Evolutionary conservation across 1,140 invertebrate species (phyloP).

Genomic region (Calephelis virginiensis): DNA sequence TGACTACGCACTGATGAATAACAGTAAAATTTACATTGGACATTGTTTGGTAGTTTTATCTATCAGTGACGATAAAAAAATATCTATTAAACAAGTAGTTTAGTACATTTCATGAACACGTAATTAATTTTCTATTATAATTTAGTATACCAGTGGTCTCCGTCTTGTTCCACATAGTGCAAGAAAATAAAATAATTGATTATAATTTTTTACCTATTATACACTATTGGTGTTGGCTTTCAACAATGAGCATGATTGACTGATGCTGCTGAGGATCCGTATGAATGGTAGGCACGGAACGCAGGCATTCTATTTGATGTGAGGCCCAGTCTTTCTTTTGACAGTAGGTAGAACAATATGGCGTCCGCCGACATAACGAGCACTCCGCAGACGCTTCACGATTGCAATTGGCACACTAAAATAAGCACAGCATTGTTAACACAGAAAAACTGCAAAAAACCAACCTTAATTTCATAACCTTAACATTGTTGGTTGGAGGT

Average conservation of each 20-base stretch:
- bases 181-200: not conserved
- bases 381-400: slow-evolving; percentile 91
- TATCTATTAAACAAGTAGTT: too few relatives aligned
- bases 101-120: too few relatives aligned
- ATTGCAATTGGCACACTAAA: slow-evolving; percentile 91
- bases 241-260: slow-evolving; percentile 84
- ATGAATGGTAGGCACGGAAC: slow-evolving; percentile 76
- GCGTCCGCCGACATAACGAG: slow-evolving; percentile 89
- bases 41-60: too few relatives aligned
- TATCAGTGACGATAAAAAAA: too few relatives aligned
- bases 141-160: not conserved
- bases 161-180: not conserved
- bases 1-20: too few relatives aligned
- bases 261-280: slow-evolving; percentile 79
- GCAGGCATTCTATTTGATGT: slow-evolving; percentile 90
- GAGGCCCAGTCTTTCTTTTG: slow-evolving; percentile 92
- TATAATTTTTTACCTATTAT: slow-evolving; percentile 18
- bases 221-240: slow-evolving; percentile 76
- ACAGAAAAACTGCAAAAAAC: too few relatives aligned
- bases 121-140: too few relatives aligned
- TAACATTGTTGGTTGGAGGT: too few relatives aligned
- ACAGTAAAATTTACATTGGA: too few relatives aligned
- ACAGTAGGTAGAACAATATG: slow-evolving; percentile 92
- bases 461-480: too few relatives aligned
- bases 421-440: slow-evolving; percentile 3